These are phyloP conservation scores for Meteorus cinctellus DNA, from an alignment of 2,888 invertebrate genomes.

Conservation along the genomic window DNA sequence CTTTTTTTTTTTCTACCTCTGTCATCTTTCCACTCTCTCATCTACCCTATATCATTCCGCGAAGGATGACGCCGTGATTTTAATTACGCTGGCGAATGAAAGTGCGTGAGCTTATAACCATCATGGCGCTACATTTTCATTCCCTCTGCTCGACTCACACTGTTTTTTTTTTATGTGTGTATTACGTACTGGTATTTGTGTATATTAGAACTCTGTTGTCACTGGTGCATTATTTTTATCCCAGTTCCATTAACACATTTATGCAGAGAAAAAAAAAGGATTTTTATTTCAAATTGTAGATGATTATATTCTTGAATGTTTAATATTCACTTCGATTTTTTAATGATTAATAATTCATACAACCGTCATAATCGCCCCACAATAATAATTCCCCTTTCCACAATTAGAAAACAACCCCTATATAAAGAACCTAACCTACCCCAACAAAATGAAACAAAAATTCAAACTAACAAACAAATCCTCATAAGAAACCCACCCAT, in stretches of 20 bases:
- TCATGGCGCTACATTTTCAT: slow-evolving; percentile 2
- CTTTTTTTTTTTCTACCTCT: background rate
- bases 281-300: no score
- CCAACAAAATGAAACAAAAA: background rate
- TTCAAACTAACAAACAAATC: background rate
- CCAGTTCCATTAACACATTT: no score
- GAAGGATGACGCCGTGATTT: slow-evolving; percentile 67
- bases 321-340: no score
- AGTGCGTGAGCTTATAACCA: slow-evolving; percentile 59
- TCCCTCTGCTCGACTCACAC: slow-evolving; percentile 5
- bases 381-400: no score
- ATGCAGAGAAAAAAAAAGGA: no score
- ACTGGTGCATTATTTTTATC: no score
- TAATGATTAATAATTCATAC: no score
- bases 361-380: no score
- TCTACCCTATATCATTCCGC: slow-evolving; percentile 42
- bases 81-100: slow-evolving; percentile 70
- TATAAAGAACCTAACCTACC: background rate
- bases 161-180: slow-evolving; percentile 3
- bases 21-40: slow-evolving; percentile 45
- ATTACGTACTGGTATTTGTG: background rate
- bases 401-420: no score
- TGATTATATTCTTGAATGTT: no score
- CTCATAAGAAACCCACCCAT: background rate
- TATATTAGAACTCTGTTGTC: background rate